Evolutionary conservation across 2,113 vertebrate genomes (phyloP), one percentile per base, ranked within the genome.

Genomic region (Ophthalmolycus amberensis): DNA sequence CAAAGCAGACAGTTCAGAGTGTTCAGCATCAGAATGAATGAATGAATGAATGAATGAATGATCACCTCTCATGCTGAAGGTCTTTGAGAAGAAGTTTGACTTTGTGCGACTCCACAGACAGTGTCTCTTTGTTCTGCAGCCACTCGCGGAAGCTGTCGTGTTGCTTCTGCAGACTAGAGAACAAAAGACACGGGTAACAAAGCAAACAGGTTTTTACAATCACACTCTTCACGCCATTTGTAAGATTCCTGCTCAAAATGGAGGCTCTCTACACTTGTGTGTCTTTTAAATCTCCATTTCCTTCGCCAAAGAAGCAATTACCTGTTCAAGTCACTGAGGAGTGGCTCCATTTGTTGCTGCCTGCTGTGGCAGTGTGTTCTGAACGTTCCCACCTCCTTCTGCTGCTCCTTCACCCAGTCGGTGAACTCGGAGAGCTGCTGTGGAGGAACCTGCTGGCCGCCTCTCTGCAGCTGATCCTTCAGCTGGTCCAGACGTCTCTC

Each of bases 341-440:
- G 90, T 9, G 85, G 79, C 48, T 82, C 88, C 52, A 99, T 95
- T 6, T 97, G 95, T 56, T 92, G 85, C 62, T 95, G 94, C 18
- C 91, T 79, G 59, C 90, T 95, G 77, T 92, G 93, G 88, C 97
- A 97, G 80, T 94, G 86, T 22, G 94, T 92, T 29, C 93, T 94
- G 84, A 97, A 79, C 0, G 95, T 96, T 50, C 86, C 92, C 44
- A 98, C 91, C 34, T 97, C 96, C 32, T 90, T 86, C 70, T 95
- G 95, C 80, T 97, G 96, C 86, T 96, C 96, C 85, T 91, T 87
- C 75, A 97, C 94, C 94, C 96, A 95, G 56, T 71, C 90, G 15
- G 3, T 89, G 10, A 98, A 91, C 37, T 96, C 95, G 3, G 83
- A 92, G 42, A 96, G 93, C 59, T 88, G 92, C 44, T 93, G 92